These are phyloP conservation scores for Camponotus floridanus DNA, from an alignment of 1,140 invertebrate genomes.

Conservation along the genomic window DNA sequence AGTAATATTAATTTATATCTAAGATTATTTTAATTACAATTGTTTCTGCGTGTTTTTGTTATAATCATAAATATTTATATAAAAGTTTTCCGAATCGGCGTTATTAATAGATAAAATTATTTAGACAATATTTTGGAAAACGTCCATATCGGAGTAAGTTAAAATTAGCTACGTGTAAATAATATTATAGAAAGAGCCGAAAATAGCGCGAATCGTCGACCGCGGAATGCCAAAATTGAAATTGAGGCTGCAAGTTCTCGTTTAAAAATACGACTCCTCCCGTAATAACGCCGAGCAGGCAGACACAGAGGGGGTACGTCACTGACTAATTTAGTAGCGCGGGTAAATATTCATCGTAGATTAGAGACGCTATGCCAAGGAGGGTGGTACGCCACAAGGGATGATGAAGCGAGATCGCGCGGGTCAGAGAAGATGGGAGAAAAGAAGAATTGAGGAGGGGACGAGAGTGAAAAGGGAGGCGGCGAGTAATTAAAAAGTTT, in stretches of 20 bases:
- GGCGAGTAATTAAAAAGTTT: constrained; percentile 72
- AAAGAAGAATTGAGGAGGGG: no score
- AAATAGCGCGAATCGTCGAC: constrained; percentile 61
- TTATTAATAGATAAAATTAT: constrained; percentile 27
- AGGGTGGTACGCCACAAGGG: constrained; percentile 19
- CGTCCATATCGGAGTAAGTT: not conserved
- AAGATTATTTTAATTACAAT: not conserved
- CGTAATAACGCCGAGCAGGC: constrained; percentile 20
- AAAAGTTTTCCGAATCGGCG: not conserved
- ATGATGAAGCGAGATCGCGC: constrained; percentile 27
- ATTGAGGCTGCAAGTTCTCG: constrained; percentile 26
- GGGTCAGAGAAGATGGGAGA: not conserved
- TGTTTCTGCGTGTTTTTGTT: not conserved
- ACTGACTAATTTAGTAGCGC: constrained; percentile 58
- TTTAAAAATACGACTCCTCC: constrained; percentile 37
- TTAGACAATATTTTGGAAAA: not conserved
- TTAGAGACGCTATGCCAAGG: constrained; percentile 46
- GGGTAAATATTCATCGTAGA: constrained; percentile 64
- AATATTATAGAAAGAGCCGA: constrained; percentile 33
- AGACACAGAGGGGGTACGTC: constrained; percentile 3
- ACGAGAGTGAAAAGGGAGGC: not conserved
- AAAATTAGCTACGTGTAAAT: not conserved
- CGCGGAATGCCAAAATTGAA: constrained; percentile 58
- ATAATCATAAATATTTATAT: constrained; percentile 10
- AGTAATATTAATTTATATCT: not conserved